These are phyloP conservation scores for Marmota flaviventris DNA, from an alignment of 2,113 vertebrate species.

Conservation along the genomic window DNA sequence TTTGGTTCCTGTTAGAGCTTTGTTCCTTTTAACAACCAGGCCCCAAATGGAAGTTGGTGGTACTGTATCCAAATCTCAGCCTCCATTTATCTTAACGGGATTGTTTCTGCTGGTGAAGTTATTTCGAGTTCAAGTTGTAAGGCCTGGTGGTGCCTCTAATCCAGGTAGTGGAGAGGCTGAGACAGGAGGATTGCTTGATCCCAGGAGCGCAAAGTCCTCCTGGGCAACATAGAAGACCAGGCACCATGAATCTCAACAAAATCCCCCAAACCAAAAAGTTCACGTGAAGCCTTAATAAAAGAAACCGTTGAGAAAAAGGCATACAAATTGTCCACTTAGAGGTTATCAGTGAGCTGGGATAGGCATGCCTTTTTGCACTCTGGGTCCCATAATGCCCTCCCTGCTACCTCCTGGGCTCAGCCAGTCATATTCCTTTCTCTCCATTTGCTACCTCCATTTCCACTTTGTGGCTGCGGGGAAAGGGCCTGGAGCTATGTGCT, in stretches of 20 bases:
- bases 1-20: not conserved
- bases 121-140: not conserved
- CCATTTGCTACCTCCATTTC: not conserved
- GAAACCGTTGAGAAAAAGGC: constrained; percentile 32
- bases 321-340: constrained; percentile 28
- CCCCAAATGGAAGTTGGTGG: not conserved
- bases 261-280: not conserved
- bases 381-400: not conserved
- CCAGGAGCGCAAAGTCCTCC: not conserved
- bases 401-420: not conserved
- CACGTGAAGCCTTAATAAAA: not conserved
- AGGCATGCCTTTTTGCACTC: not conserved
- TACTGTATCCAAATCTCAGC: not conserved
- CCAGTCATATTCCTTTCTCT: not conserved
- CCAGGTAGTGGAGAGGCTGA: not conserved
- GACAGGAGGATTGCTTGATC: not conserved
- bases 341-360: not conserved
- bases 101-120: constrained; percentile 20
- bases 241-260: not conserved
- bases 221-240: not conserved
- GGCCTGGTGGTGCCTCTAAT: not conserved
- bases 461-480: not conserved
- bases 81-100: constrained; percentile 47
- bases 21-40: not conserved
- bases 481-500: not conserved